Evolutionary conservation across 2,113 vertebrate species (phyloP), one percentile per base, ranked within the genome.

Genomic region (Phycodurus eques): DNA sequence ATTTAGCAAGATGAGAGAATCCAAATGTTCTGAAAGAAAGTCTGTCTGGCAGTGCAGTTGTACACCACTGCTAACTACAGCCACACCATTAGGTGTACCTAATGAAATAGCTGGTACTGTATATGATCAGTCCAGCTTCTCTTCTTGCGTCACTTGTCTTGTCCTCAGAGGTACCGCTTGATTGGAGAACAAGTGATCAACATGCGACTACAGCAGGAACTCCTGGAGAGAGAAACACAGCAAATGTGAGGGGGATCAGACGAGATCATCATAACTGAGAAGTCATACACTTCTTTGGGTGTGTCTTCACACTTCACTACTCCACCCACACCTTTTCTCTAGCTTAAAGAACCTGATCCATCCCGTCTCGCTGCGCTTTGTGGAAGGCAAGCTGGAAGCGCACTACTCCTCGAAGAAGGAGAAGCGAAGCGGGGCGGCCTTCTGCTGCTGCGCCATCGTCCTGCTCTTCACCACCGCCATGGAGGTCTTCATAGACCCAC

Each of bases 371-470:
- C 89, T 99, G 84, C 87, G 92, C 10, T 98, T 98, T 81, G 84
- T 94, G 67, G 95, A 95, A 53, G 88, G 91, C 0, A 93, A 95
- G 46, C 86, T 98, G 87, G 97, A 98, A 79, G 93, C 90, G 0
- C 94, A 93, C 20, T 98, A 95, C 90, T 97, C 96, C 0, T 93
- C 95, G 20, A 96, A 98, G 90, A 97, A 96, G 87, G 97, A 98
- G 74, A 95, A 93, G 81, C 94, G 95, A 83, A 97, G 96, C 0
- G 96, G 96, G 0, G 94, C 93, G 0, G 96, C 97, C 65, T 96
- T 99, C 87, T 94, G 93, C 92, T 97, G 95, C 81, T 95, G 95
- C 84, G 95, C 95, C 1, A 92, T 97, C 0, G 92, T 97, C 62
- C 93, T 98, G 73, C 80, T 96, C 76, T 97, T 95, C 79, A 92